Evolutionary conservation across 2,888 invertebrate species (phyloP).

Genomic region (Andrena minutula): DNA sequence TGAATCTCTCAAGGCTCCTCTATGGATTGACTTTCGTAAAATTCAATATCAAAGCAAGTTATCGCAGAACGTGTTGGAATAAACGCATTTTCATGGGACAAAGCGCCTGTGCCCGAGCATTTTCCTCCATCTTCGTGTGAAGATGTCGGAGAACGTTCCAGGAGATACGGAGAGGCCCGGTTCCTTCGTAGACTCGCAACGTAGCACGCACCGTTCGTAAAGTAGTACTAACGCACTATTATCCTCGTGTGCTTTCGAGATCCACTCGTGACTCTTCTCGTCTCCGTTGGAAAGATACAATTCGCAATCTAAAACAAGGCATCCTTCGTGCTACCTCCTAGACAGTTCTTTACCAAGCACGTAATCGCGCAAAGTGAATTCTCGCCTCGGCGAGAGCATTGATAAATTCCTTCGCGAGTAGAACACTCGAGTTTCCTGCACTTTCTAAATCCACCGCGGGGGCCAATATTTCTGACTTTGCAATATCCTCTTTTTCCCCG

Average conservation of each 20-base stretch:
- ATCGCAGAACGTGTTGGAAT: too few species aligned
- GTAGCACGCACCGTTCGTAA: slow-evolving; percentile 82
- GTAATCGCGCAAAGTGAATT: too few species aligned
- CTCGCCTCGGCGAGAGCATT: too few species aligned
- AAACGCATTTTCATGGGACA: slow-evolving; percentile 1
- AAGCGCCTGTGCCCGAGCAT: not conserved
- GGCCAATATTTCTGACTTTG: slow-evolving; percentile 2
- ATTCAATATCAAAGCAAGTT: too few species aligned
- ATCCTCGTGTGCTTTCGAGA: slow-evolving; percentile 46
- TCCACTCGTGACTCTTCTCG: slow-evolving; percentile 37
- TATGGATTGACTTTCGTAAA: too few species aligned
- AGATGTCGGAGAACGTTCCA: slow-evolving; percentile 32
- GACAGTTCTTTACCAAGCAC: too few species aligned
- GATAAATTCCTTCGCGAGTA: not conserved
- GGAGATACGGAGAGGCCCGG: slow-evolving; percentile 59
- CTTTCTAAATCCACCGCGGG: slow-evolving; percentile 34
- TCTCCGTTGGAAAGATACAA: slow-evolving; percentile 9
- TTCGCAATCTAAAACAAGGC: not conserved
- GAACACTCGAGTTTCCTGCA: not conserved
- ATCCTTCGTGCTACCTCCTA: too few species aligned
- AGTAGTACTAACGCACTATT: slow-evolving; percentile 78
- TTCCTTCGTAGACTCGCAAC: slow-evolving; percentile 84
- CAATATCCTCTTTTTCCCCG: not conserved
- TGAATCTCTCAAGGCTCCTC: too few species aligned
- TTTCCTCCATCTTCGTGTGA: not conserved